phyloP scores from a whole-genome alignment of 1,140 invertebrate genomes.

The Varroa destructor region DNA sequence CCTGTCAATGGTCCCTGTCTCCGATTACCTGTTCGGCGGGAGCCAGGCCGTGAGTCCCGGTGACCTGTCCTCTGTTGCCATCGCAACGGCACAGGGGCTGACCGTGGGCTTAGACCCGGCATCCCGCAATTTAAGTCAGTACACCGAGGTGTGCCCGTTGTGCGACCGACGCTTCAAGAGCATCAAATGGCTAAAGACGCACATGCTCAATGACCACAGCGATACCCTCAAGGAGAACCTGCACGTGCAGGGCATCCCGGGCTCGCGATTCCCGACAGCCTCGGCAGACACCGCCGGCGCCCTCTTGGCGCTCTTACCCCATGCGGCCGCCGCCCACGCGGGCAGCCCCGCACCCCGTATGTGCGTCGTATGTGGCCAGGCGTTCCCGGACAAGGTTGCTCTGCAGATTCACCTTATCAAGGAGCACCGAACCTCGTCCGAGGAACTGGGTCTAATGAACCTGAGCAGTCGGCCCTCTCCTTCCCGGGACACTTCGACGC shows the following conservation, averaged over 20 bases:
- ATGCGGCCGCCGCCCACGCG: too few relatives aligned
- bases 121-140: slow-evolving; percentile 54
- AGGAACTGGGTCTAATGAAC: slow-evolving; percentile 36
- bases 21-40: slow-evolving; percentile 28
- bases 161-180: slow-evolving; percentile 75
- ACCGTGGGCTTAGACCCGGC: slow-evolving; percentile 45
- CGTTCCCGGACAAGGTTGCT: slow-evolving; percentile 43
- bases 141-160: slow-evolving; percentile 65
- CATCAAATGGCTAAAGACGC: slow-evolving; percentile 73
- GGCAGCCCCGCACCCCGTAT: slow-evolving; percentile 31
- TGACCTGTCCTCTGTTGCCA: slow-evolving; percentile 34
- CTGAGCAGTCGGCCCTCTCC: slow-evolving; percentile 8
- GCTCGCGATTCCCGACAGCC: neutral
- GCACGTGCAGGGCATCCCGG: neutral
- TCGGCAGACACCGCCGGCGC: slow-evolving; percentile 13
- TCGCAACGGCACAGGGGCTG: slow-evolving; percentile 42
- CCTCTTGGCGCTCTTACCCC: slow-evolving; percentile 10
- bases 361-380: slow-evolving; percentile 45
- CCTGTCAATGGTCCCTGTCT: slow-evolving; percentile 26
- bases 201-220: slow-evolving; percentile 71
- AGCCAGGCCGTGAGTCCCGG: slow-evolving; percentile 40
- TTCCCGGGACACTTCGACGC: slow-evolving; percentile 15
- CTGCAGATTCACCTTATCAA: slow-evolving; percentile 49
- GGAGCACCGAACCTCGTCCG: slow-evolving; percentile 41
- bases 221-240: slow-evolving; percentile 53